A percentile compares a stretch with the other conserved stretches of the same genome.
Conservation (phyloP, 2,797 vertebrate genomes). For the Microhierax caerulescens region DNA sequence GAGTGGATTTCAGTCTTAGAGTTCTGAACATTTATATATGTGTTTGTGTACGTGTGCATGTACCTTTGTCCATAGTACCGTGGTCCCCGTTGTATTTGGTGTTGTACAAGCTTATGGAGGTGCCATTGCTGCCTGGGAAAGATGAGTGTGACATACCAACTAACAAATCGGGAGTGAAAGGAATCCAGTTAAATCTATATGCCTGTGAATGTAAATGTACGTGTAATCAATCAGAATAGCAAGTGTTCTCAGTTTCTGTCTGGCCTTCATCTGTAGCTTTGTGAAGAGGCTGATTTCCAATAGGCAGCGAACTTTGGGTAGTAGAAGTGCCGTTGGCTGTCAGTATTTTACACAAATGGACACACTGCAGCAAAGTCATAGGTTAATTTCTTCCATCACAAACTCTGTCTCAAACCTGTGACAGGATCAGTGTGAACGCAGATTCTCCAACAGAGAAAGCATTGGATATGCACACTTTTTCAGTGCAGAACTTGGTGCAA, state of each 20-base stretch:
- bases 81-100: accelerated
- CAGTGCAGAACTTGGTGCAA: background rate
- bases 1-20: background rate
- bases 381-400: accelerated
- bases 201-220: accelerated
- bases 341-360: accelerated
- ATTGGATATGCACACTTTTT: background rate
- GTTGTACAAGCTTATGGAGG: background rate
- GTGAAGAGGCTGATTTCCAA: background rate
- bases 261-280: background rate
- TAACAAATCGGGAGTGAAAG: background rate
- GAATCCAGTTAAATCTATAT: accelerated
- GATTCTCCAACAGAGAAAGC: background rate
- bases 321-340: background rate
- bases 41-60: background rate
- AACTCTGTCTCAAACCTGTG: background rate
- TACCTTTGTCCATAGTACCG: background rate
- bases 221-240: background rate
- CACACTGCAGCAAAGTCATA: background rate
- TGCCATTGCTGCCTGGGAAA: background rate
- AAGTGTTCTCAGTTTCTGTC: background rate
- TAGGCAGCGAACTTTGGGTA: background rate
- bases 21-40: background rate
- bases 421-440: background rate
- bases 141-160: background rate